Evolutionary conservation across 2,797 vertebrate species (phyloP).

Genomic region (Microctenopoma lineatum): DNA sequence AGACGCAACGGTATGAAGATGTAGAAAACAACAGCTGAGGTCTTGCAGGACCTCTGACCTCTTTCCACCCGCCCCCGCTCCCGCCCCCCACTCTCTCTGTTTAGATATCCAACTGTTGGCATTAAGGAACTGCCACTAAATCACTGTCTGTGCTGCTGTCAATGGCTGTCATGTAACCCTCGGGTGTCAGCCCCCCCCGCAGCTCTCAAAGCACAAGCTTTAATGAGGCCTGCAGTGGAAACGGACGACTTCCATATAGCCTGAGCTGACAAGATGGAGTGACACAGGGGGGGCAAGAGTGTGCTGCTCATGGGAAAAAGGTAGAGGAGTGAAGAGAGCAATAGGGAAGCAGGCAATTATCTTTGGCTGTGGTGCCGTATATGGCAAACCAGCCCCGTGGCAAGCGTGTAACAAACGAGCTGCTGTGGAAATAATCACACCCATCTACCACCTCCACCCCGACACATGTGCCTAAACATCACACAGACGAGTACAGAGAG

Average conservation of each 20-base stretch:
- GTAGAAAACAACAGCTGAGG: constrained; percentile 54
- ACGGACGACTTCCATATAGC: constrained; percentile 6
- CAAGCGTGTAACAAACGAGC: constrained; percentile 50
- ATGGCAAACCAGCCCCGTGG: constrained; percentile 34
- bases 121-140: constrained; percentile 62
- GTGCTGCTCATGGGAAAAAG: constrained; percentile 39
- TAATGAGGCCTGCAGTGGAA: constrained; percentile 66
- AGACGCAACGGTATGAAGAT: not conserved
- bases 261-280: constrained; percentile 23
- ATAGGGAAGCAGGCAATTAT: constrained; percentile 62
- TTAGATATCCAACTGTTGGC: constrained; percentile 47
- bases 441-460: constrained; percentile 16
- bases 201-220: constrained; percentile 22
- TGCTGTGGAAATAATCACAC: constrained; percentile 49
- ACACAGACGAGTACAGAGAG: constrained; percentile 19
- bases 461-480: constrained; percentile 36
- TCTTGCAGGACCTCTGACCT: constrained; percentile 42
- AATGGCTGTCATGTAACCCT: constrained; percentile 43
- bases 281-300: constrained; percentile 14
- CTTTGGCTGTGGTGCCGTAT: constrained; percentile 20
- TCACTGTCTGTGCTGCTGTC: constrained; percentile 34
- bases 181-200: constrained; percentile 5
- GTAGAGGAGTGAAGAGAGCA: constrained; percentile 12
- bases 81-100: not conserved
- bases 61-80: constrained; percentile 12